phyloP scores from a whole-genome alignment of 2,888 invertebrate species.

The Erebia epiphron region DNA sequence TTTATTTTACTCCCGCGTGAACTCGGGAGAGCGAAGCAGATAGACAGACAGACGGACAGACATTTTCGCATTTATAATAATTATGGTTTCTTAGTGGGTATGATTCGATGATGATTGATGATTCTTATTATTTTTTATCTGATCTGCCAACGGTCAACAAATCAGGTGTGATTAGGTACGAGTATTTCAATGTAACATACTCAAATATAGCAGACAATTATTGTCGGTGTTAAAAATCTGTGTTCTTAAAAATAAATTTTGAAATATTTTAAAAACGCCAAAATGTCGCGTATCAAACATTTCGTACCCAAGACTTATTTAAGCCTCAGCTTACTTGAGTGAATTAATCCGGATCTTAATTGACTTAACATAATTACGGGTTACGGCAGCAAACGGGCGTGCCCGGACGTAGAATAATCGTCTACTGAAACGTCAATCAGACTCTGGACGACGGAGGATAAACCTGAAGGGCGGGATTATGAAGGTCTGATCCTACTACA shows the following conservation, averaged over 20 bases:
- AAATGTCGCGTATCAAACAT: constrained; percentile 2
- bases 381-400: constrained; percentile 25
- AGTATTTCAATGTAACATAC: too few species aligned
- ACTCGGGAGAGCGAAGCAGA: too few species aligned
- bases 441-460: constrained; percentile 61
- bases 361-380: constrained; percentile 38
- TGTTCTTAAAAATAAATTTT: background rate
- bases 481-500: constrained; percentile 70
- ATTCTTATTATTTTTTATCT: too few species aligned
- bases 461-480: constrained; percentile 78
- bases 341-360: constrained; percentile 32
- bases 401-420: constrained; percentile 54
- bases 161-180: too few species aligned
- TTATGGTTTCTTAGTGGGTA: too few species aligned
- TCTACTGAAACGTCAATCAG: constrained; percentile 72
- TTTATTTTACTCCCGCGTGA: too few species aligned
- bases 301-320: constrained; percentile 4
- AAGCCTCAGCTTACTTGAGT: constrained; percentile 17
- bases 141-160: too few species aligned
- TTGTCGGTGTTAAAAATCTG: too few species aligned
- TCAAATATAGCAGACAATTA: too few species aligned
- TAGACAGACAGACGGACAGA: too few species aligned
- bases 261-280: background rate
- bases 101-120: too few species aligned
- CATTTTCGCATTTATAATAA: too few species aligned